Conservation (phyloP, 2,888 invertebrate genomes). For the Entomobrya multifasciata region DNA sequence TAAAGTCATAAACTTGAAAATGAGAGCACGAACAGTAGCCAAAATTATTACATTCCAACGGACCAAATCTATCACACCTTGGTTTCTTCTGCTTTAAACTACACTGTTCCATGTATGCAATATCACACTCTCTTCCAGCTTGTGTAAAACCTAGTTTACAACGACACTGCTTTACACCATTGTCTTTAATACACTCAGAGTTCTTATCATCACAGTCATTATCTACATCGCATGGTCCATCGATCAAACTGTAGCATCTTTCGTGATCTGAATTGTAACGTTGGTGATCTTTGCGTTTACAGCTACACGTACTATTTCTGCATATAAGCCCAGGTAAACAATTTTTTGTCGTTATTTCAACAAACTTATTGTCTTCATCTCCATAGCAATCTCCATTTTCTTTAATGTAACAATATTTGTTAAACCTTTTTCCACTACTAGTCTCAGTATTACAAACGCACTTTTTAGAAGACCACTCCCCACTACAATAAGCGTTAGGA, state of each 20-base stretch:
- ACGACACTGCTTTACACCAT: not conserved
- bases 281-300: slow-evolving; percentile 30
- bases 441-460: slow-evolving; percentile 24
- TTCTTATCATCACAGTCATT: not conserved
- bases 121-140: slow-evolving; percentile 15
- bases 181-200: not conserved
- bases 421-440: not conserved
- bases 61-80: slow-evolving; percentile 7
- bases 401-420: slow-evolving; percentile 19
- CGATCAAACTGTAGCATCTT: not conserved
- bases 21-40: slow-evolving; percentile 27
- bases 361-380: not conserved
- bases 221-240: slow-evolving; percentile 20
- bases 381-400: not conserved
- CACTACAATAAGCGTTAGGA: not conserved
- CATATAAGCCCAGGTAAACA: slow-evolving; percentile 29
- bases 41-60: not conserved
- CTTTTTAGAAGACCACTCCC: not conserved
- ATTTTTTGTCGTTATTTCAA: not conserved
- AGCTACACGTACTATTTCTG: not conserved
- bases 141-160: slow-evolving; percentile 25
- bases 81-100: not conserved
- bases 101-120: slow-evolving; percentile 10
- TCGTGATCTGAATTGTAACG: not conserved
- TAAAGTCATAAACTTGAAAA: slow-evolving; percentile 26